Base-by-base conservation (phyloP, 2,113 vertebrate genomes). In the Paralichthys olivaceus region DNA sequence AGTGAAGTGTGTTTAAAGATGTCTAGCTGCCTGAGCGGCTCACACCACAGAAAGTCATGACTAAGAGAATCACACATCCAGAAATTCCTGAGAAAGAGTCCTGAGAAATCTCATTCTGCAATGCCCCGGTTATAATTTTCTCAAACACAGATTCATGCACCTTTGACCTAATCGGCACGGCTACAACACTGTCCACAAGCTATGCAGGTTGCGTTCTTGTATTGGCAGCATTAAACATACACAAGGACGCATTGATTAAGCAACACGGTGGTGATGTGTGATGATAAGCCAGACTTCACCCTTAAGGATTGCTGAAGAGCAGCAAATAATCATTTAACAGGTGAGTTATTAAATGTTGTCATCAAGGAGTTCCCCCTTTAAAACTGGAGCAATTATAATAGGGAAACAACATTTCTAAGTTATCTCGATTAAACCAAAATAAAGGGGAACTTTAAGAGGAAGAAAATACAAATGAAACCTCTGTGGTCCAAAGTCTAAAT, bases 311-410 rank as follows among this genome's bases (percentile, higher is more conserved):
- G 7, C 60, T 59, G n/a, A 45, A 73, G 37, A 56, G 32, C 14
- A 11, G 37, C 51, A 85, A 84, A 88, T 62, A 69, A 69, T 37
- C 28, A 60, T 47, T 26, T 68, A 87, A 89, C 79, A 22, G 64
- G 57, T 88, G 68, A 87, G 40, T 82, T 84, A 91, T 92, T 88
- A 84, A 64, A 68, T 0, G 37, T 17, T 34, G 29, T 58, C 84
- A 40, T 80, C 49, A 26, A 53, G 47, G 47, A 58, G 6, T 34
- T 34, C 26, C 17, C 9, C 4, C 1, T 8, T 17, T 32, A 22
- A 32, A 40, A 12, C 7, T 20, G 8, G 37, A 20, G 23, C 34
- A 11, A 20, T 2, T 17, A 12, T 17, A 11, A 2, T 43, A 32
- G 25, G 1, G 25, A 26, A 34, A 2, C 4, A 2, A 20, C 0